These are phyloP conservation scores for Luscinia megarhynchos DNA, from an alignment of 2,797 vertebrate species.

Conservation along the genomic window DNA sequence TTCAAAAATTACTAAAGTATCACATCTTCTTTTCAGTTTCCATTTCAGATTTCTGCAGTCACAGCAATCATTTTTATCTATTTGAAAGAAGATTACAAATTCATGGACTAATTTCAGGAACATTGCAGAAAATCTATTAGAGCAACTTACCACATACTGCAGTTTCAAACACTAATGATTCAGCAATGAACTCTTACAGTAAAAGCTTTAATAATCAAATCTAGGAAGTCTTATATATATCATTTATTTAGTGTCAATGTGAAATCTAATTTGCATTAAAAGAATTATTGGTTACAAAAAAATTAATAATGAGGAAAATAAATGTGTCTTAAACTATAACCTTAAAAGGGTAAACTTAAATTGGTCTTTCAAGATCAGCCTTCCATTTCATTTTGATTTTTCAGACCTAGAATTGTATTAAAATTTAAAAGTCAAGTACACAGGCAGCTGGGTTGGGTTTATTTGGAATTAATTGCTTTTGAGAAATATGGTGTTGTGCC, in stretches of 20 bases:
- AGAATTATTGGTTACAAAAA: background rate
- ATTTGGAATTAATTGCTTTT: background rate
- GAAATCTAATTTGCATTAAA: slow-evolving; percentile 4
- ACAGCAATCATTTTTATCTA: background rate
- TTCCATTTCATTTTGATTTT: slow-evolving; percentile 6
- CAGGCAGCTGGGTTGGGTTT: background rate
- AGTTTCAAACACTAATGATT: background rate
- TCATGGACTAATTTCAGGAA: slow-evolving; percentile 9
- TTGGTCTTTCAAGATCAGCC: background rate
- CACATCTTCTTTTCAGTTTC: background rate
- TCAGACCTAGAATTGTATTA: background rate
- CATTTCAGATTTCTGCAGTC: background rate
- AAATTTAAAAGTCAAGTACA: background rate
- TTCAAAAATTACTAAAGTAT: background rate
- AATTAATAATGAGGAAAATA: background rate
- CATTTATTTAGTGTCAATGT: background rate
- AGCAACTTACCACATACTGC: background rate
- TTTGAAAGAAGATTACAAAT: slow-evolving; percentile 5
- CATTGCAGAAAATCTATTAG: background rate
- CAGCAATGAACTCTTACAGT: background rate
- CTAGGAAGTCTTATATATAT: background rate
- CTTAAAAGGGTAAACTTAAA: background rate
- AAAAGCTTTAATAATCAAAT: slow-evolving; percentile 5
- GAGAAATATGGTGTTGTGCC: background rate
- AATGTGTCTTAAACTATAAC: background rate